Evolutionary conservation across 2,113 vertebrate species (phyloP), one percentile per base, ranked within the genome.

Genomic region (Rhodinocichla rosea): DNA sequence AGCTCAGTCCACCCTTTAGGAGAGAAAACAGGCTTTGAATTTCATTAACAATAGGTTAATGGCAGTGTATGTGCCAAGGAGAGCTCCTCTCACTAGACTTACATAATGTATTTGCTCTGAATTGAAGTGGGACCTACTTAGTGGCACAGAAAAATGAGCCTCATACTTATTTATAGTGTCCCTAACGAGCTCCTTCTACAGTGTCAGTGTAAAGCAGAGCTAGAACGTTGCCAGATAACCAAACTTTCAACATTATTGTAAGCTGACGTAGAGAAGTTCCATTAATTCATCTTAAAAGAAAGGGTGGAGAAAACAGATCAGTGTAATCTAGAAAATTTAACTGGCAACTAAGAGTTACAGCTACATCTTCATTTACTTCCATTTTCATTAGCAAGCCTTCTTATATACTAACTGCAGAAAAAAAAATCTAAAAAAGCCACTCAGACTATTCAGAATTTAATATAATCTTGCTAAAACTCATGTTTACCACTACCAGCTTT

Each of bases 91-190:
- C 59, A 47, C 76, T 35, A 56, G 37, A 59, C 68, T 90, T 91
- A 91, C 7, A 26, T 91, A 92, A 94, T 37, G 28, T 60, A 92
- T 57, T 70, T 86, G 92, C 53, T 90, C 71, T 83, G 85, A 91
- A 94, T 22, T 91, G 68, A 93, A 93, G 85, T 30, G 68, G 39
- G 68, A 93, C 85, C 71, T 94, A 94, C 75, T 93, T 88, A 86
- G 63, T 59, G 64, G 47, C 79, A 88, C n/a, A 94, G 82, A 91
- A 94, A 94, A 91, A 81, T 14, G 27, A 67, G 71, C 11, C 81
- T 70, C 1, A 0, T 49, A 71, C 92, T 94, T 95, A 93, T 92
- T 96, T 94, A 90, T 78, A 90, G 71, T 33, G 39, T 64, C 88
- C 83, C 76, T 93, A 88, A 78, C 75, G 88, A 94, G 71, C 17